phyloP scores from a whole-genome alignment of 1,140 invertebrate genomes.

The Zaprionus lachaisei region DNA sequence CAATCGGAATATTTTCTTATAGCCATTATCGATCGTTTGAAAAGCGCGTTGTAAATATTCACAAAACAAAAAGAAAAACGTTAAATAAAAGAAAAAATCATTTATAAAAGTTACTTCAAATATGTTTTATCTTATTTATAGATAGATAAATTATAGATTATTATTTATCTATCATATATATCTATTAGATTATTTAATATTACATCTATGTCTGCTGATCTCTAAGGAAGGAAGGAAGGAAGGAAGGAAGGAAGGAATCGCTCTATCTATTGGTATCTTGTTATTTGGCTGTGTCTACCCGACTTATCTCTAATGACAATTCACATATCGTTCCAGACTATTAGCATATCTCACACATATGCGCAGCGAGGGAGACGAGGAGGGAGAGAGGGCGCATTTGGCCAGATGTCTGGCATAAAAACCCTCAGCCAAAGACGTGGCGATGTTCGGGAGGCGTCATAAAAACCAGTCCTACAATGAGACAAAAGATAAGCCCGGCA shows the following conservation, averaged over 20 bases:
- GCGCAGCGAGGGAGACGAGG: background rate
- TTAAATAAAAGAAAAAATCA: constrained; percentile 40
- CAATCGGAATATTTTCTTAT: constrained; percentile 3
- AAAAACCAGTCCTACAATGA: constrained; percentile 64
- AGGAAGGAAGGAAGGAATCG: background rate
- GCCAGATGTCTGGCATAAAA: constrained; percentile 57
- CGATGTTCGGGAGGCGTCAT: constrained; percentile 53
- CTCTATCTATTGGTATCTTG: background rate
- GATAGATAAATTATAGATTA: too few relatives aligned
- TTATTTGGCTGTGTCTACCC: background rate
- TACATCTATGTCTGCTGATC: background rate
- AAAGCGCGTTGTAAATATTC: constrained; percentile 53
- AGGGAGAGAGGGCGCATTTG: constrained; percentile 27
- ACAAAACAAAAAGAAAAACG: constrained; percentile 23
- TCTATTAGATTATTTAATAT: background rate
- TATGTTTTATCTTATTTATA: too few relatives aligned
- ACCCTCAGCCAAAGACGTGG: constrained; percentile 23
- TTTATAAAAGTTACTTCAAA: background rate
- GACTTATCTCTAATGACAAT: constrained; percentile 11
- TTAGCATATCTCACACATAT: constrained; percentile 44
- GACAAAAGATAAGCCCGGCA: constrained; percentile 52
- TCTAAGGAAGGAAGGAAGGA: background rate
- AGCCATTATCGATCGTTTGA: constrained; percentile 26
- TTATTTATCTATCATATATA: background rate
- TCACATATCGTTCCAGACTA: constrained; percentile 27